A percentile compares a stretch with the other conserved stretches of the same genome.
Evolutionary conservation across 2,888 invertebrate species (phyloP).

Genomic region (Callyntrura sp.): DNA sequence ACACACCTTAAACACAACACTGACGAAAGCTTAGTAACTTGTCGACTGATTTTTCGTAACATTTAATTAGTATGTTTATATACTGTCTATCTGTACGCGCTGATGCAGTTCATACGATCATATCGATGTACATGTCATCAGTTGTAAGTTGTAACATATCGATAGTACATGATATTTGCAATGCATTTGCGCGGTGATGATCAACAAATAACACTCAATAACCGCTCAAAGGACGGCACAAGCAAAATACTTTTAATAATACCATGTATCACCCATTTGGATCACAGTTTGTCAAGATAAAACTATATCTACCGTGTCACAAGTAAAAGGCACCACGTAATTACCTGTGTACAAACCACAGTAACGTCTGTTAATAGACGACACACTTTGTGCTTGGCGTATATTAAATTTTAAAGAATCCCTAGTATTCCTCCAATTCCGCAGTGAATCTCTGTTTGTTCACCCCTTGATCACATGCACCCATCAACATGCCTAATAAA

Average conservation of each 20-base stretch:
- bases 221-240: neutral
- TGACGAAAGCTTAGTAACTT: neutral
- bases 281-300: constrained; percentile 36
- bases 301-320: neutral
- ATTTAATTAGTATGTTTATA: constrained; percentile 40
- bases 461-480: too few relatives aligned
- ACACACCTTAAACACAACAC: constrained; percentile 17
- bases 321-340: neutral
- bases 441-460: too few relatives aligned
- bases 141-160: neutral
- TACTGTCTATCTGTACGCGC: neutral
- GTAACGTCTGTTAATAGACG: too few relatives aligned
- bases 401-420: too few relatives aligned
- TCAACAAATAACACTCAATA: constrained; percentile 23
- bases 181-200: neutral
- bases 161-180: neutral
- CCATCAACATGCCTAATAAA: too few relatives aligned
- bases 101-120: constrained; percentile 13
- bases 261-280: constrained; percentile 6
- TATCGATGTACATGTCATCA: constrained; percentile 18
- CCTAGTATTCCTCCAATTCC: too few relatives aligned
- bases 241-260: too few relatives aligned
- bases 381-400: too few relatives aligned
- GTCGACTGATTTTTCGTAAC: neutral
- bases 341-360: too few relatives aligned